These are phyloP conservation scores for Esperia sulphurella DNA, from an alignment of 2,888 invertebrate genomes.

Conservation along the genomic window DNA sequence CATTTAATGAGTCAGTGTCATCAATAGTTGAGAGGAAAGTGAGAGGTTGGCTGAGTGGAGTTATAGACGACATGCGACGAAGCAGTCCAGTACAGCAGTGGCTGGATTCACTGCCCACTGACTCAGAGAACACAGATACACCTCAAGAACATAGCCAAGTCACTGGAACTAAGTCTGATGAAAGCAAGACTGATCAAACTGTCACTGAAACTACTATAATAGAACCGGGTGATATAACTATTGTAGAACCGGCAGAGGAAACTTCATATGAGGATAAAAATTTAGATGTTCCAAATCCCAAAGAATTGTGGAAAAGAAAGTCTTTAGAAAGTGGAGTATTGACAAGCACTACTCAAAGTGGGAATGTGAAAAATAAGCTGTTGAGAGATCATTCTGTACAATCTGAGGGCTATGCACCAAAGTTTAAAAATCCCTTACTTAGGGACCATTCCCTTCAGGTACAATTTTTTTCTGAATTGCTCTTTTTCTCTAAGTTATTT, in stretches of 20 bases:
- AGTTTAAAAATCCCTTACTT: slow-evolving; percentile 65
- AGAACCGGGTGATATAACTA: slow-evolving; percentile 29
- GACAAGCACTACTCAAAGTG: slow-evolving; percentile 42
- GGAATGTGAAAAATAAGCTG: slow-evolving; percentile 45
- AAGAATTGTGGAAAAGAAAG: slow-evolving; percentile 58
- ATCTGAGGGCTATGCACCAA: slow-evolving; percentile 66
- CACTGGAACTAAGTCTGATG: slow-evolving; percentile 46
- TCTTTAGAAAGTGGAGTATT: slow-evolving; percentile 60
- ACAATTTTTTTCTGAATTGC: slow-evolving; percentile 10
- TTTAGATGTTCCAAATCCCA: slow-evolving; percentile 51
- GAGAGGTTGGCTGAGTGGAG: slow-evolving; percentile 69
- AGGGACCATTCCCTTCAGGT: slow-evolving; percentile 75
- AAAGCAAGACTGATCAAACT: slow-evolving; percentile 55
- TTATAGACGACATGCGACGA: slow-evolving; percentile 80
- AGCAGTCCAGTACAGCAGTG: slow-evolving; percentile 87
- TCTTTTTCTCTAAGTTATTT: not conserved
- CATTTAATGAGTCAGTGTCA: slow-evolving; percentile 69
- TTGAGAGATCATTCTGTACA: slow-evolving; percentile 70
- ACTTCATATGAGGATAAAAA: slow-evolving; percentile 39
- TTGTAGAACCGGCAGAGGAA: slow-evolving; percentile 26
- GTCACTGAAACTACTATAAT: slow-evolving; percentile 58
- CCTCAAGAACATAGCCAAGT: slow-evolving; percentile 26
- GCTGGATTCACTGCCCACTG: slow-evolving; percentile 84
- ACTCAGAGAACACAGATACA: slow-evolving; percentile 28
- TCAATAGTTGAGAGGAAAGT: slow-evolving; percentile 69